Evolutionary conservation across 2,888 invertebrate species (phyloP), one percentile per base, ranked within the genome.

Genomic region (Epirrhoe tristata): DNA sequence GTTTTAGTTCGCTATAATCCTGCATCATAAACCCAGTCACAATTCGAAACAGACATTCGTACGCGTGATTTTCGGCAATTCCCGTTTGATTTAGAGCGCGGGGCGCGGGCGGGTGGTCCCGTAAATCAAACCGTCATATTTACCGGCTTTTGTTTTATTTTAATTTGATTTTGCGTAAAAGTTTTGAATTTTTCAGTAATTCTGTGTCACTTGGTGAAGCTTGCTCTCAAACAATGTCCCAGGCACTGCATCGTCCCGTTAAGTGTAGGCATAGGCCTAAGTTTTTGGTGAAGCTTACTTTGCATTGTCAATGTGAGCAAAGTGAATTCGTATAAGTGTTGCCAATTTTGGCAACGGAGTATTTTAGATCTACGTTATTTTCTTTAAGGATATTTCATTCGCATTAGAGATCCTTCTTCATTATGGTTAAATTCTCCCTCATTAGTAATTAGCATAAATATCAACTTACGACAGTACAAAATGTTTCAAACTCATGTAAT

Each of bases 1-100:
- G 36, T 1, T 14, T 46, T 14, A 3, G 6, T 14, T 43, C 63
- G 50, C 56, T 48, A 7, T n/a, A 2, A 32, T 32, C 75, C 64
- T 14, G 0, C 55, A n/a, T 64, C 79, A 72, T 68, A 8, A 39
- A 14, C 73, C 76, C 69, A 69, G 39, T 56, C 60, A 14, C 12
- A 73, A 74, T 76, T 75, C 80, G 77, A 76, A 76, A 84, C 81
- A 87, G 88, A 88, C 80, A 85, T 85, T 87, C 79, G 80, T 85
- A 86, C 89, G 92, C 91, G 92, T 92, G 92, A 86, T 86, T 88
- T 88, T 88, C 74, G 87, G 91, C 90, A 88, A 87, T 93, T 90
- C 82, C 61, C 71, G 69, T 71, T 80, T 92, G 92, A 93, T 92
- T 92, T 92, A 91, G 85, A 62, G 80, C 66, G 72, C 78, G 79